Percentiles rank a stretch among this genome's conserved stretches.
Conservation (phyloP, 1,140 invertebrate genomes). For the Argopecten irradians region DNA sequence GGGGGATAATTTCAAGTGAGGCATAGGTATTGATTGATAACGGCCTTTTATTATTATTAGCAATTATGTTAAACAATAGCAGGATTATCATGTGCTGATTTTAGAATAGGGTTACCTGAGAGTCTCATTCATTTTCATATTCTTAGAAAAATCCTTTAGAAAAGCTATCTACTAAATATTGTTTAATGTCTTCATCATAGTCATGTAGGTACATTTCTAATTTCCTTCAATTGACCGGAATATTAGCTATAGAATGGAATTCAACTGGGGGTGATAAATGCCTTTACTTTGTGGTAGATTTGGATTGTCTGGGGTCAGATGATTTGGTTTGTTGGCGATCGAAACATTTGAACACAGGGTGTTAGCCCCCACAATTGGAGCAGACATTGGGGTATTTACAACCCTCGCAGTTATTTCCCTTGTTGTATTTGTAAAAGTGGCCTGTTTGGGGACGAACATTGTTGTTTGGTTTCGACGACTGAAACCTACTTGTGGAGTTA, state of each 20-base stretch:
- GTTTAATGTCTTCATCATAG: background rate
- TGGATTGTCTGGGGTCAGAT: background rate
- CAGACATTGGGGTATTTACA: background rate
- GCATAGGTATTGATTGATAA: background rate
- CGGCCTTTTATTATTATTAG: conserved; percentile 37
- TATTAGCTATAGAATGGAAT: background rate
- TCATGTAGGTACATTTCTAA: background rate
- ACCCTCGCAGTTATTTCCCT: background rate
- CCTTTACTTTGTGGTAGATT: too few species aligned
- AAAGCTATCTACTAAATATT: conserved; percentile 33
- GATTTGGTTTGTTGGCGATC: background rate
- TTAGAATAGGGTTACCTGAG: background rate
- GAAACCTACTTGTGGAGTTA: background rate
- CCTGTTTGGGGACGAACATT: background rate
- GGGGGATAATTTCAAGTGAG: background rate
- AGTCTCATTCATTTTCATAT: background rate
- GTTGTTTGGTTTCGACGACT: background rate
- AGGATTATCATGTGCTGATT: conserved; percentile 12
- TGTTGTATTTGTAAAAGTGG: background rate
- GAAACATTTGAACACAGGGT: background rate
- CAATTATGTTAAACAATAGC: background rate
- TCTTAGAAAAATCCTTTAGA: conserved; percentile 29
- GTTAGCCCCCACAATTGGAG: background rate
- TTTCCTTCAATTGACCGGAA: background rate
- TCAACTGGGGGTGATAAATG: background rate